phyloP scores from a whole-genome alignment of 2,888 invertebrate genomes.

The Disparrhopalites patrizii region DNA sequence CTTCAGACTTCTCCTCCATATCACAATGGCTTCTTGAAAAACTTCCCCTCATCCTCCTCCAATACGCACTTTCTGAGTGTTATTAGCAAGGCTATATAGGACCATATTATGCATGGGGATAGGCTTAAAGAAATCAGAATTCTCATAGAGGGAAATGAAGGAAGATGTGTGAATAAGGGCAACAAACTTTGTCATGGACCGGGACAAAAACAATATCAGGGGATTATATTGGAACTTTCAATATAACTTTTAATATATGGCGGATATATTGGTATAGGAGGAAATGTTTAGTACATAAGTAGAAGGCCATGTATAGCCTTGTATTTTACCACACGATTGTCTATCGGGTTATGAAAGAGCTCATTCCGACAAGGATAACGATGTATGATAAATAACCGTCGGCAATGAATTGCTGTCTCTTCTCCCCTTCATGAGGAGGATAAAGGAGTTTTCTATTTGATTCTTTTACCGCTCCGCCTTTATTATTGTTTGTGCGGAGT shows the following conservation, averaged over 20 bases:
- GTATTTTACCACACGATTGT: background rate
- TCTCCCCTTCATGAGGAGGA: background rate
- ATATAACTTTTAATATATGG: too few species aligned
- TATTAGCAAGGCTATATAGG: background rate
- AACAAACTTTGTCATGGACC: slow-evolving; percentile 15
- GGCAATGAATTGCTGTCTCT: slow-evolving; percentile 8
- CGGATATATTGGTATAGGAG: background rate
- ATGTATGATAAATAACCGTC: slow-evolving; percentile 16
- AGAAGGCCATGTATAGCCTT: background rate
- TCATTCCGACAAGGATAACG: slow-evolving; percentile 10
- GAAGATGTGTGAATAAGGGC: background rate
- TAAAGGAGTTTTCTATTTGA: too few species aligned
- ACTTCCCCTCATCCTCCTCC: background rate
- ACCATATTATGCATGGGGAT: background rate
- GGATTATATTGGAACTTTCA: background rate
- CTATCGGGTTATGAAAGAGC: background rate
- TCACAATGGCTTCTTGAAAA: too few species aligned
- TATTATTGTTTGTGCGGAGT: too few species aligned
- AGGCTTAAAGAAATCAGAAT: background rate
- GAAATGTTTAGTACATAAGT: background rate
- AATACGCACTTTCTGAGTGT: background rate
- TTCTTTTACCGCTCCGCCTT: too few species aligned
- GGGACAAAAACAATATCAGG: too few species aligned
- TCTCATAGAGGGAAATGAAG: background rate
- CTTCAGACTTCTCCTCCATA: too few species aligned